A percentile compares a stretch with the other conserved stretches of the same genome.
Evolutionary conservation across 2,888 invertebrate species (phyloP).

Genomic region (Abscondita cerata): DNA sequence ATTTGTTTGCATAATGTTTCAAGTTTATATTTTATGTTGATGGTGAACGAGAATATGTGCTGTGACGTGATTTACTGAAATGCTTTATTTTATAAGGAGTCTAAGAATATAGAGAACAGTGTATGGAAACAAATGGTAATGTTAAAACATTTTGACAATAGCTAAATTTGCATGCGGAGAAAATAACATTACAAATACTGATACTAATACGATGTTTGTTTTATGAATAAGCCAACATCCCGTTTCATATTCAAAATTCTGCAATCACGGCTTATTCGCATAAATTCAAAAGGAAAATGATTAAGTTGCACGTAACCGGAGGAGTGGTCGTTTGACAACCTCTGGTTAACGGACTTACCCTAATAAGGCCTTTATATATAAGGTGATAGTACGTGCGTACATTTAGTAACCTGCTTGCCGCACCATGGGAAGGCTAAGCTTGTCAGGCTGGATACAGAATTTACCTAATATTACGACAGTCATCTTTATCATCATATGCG

Average conservation of each 20-base stretch:
- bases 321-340: slow-evolving; percentile 15
- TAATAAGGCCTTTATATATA: slow-evolving; percentile 19
- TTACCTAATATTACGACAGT: slow-evolving; percentile 43
- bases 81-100: too few relatives aligned
- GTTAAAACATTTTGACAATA: too few relatives aligned
- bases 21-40: too few relatives aligned
- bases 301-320: background rate
- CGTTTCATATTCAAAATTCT: background rate
- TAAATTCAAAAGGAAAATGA: background rate
- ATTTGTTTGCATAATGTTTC: too few relatives aligned
- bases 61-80: too few relatives aligned
- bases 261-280: background rate
- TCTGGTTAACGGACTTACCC: slow-evolving; percentile 19
- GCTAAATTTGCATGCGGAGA: too few relatives aligned
- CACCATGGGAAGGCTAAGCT: slow-evolving; percentile 21
- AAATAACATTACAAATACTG: too few relatives aligned
- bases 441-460: slow-evolving; percentile 26
- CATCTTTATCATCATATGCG: slow-evolving; percentile 45
- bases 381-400: slow-evolving; percentile 28
- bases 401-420: slow-evolving; percentile 28
- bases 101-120: too few relatives aligned
- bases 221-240: too few relatives aligned
- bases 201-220: too few relatives aligned
- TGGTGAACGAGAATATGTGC: too few relatives aligned
- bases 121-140: too few relatives aligned